Conservation (phyloP, 2,113 vertebrate species). For the Bombycilla garrulus region DNA sequence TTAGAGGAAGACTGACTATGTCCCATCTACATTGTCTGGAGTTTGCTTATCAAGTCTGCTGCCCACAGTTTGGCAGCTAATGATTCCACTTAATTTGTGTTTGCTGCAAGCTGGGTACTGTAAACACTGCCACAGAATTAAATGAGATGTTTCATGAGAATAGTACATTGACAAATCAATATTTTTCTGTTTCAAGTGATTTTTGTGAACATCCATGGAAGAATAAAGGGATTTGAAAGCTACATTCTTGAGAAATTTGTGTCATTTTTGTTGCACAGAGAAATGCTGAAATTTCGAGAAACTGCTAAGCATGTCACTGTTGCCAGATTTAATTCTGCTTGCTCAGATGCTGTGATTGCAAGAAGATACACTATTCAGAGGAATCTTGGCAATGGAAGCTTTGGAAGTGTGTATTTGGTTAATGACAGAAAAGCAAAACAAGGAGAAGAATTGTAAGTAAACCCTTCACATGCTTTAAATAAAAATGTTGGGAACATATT, state of each 20-base stretch:
- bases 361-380: conserved; percentile 74
- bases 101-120: background rate
- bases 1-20: background rate
- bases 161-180: background rate
- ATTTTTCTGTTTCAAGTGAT: conserved; percentile 18
- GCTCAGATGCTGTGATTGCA: conserved; percentile 66
- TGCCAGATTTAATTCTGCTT: conserved; percentile 15
- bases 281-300: conserved; percentile 84
- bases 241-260: background rate
- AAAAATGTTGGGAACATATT: background rate
- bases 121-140: background rate
- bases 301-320: conserved; percentile 4
- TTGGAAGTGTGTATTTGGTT: conserved; percentile 84
- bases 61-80: background rate
- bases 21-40: background rate
- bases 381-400: conserved; percentile 84
- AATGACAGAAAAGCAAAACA: conserved; percentile 77
- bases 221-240: background rate
- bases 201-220: background rate
- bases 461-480: background rate
- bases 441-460: conserved; percentile 83
- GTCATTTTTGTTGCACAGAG: background rate
- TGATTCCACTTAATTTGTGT: background rate
- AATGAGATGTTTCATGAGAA: background rate
- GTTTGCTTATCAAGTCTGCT: background rate